Conservation (phyloP, 2,888 invertebrate species). For the Torymus texanus region DNA sequence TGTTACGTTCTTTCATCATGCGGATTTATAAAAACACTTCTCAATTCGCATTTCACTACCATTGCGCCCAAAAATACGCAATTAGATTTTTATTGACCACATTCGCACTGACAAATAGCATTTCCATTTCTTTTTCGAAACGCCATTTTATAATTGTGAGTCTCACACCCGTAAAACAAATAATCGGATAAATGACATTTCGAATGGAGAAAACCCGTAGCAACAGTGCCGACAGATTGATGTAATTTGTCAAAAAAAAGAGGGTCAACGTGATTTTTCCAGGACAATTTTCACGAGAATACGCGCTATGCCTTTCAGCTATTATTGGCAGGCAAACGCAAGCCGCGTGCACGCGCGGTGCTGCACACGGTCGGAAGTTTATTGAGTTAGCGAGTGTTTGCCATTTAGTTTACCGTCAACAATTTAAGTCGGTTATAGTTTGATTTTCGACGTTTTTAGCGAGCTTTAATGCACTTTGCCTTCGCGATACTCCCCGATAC, state of each 20-base stretch:
- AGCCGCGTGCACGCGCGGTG: too few relatives aligned
- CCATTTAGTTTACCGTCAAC: neutral
- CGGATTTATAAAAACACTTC: too few relatives aligned
- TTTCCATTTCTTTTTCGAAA: too few relatives aligned
- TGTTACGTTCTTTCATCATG: too few relatives aligned
- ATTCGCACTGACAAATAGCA: too few relatives aligned
- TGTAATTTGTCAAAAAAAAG: slow-evolving; percentile 24
- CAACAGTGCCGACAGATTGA: neutral
- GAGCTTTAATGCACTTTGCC: neutral
- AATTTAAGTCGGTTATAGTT: slow-evolving; percentile 3
- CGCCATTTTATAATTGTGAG: too few relatives aligned
- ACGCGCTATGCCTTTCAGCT: slow-evolving; percentile 3
- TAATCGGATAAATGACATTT: too few relatives aligned
- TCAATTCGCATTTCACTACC: too few relatives aligned
- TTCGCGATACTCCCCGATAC: neutral
- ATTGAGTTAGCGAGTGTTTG: slow-evolving; percentile 16
- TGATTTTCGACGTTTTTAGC: neutral
- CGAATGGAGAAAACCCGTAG: too few relatives aligned
- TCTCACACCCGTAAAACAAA: too few relatives aligned
- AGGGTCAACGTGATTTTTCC: slow-evolving; percentile 11
- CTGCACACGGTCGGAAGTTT: neutral
- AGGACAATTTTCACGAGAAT: neutral
- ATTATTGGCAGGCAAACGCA: neutral
- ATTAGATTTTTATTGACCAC: too few relatives aligned
- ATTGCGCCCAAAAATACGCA: too few relatives aligned